These are phyloP conservation scores for Aptenodytes patagonicus DNA, from an alignment of 2,113 vertebrate genomes.

Conservation along the genomic window DNA sequence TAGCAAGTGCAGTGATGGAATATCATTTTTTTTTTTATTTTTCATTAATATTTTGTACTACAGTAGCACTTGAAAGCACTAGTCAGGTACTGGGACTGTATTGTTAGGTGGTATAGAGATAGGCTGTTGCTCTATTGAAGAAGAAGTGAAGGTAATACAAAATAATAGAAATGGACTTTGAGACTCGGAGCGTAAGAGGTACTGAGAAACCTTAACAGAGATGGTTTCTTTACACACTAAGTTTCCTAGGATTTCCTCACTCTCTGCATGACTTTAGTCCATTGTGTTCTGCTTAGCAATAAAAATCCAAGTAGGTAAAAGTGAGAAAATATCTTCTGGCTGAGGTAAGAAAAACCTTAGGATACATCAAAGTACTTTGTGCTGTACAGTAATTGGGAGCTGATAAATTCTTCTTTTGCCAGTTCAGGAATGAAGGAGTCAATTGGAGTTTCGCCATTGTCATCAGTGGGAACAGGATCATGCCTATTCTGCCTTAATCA, in stretches of 20 bases:
- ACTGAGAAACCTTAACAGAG: not conserved
- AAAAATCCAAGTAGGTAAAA: constrained; percentile 4
- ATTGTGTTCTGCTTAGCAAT: not conserved
- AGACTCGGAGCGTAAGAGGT: not conserved
- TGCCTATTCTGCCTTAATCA: constrained; percentile 35
- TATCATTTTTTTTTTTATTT: not conserved
- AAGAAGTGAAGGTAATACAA: not conserved
- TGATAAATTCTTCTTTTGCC: constrained; percentile 1
- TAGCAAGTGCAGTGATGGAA: not conserved
- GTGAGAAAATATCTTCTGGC: not conserved
- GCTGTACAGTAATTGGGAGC: not conserved
- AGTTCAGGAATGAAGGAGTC: constrained; percentile 32
- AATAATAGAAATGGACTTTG: not conserved
- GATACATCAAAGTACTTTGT: not conserved
- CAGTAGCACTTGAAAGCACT: not conserved
- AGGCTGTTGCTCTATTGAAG: not conserved
- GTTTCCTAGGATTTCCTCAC: not conserved
- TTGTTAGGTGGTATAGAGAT: not conserved
- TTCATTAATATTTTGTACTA: not conserved
- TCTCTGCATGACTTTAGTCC: not conserved
- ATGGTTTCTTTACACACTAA: not conserved
- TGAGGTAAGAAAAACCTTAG: constrained; percentile 9
- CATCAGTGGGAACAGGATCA: constrained; percentile 40
- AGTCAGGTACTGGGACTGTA: not conserved
- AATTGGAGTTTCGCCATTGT: constrained; percentile 28